Evolutionary conservation across 2,113 vertebrate species (phyloP).

Genomic region (Alligator mississippiensis): DNA sequence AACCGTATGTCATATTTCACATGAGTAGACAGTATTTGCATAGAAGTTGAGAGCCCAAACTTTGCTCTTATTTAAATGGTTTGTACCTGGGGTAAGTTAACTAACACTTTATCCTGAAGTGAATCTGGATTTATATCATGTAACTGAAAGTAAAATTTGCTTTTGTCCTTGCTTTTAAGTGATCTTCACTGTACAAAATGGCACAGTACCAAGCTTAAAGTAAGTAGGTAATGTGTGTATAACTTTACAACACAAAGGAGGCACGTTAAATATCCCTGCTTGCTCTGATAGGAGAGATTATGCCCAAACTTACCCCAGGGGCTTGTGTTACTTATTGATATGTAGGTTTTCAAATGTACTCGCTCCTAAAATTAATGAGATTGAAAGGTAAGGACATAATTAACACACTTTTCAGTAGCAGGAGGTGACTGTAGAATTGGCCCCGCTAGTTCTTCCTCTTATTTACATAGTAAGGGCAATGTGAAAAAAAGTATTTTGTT

Average conservation of each 20-base stretch:
- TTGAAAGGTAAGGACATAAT: fast-evolving
- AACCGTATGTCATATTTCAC: background rate
- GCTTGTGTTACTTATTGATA: too few species aligned
- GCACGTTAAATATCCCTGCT: background rate
- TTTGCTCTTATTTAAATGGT: background rate
- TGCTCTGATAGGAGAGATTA: background rate
- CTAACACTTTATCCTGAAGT: background rate
- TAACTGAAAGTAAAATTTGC: background rate
- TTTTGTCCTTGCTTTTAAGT: background rate
- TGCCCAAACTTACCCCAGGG: background rate
- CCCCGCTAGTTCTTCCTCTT: fast-evolving
- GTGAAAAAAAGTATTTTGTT: background rate
- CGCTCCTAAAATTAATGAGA: background rate
- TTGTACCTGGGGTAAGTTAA: background rate
- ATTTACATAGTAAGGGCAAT: fast-evolving
- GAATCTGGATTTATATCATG: background rate
- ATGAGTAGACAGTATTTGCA: background rate
- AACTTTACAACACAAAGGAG: fast-evolving
- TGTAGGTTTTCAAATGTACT: background rate
- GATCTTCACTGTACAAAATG: background rate
- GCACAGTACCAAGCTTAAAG: background rate
- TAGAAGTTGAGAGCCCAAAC: background rate
- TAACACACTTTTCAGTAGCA: background rate
- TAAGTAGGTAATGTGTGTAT: background rate
- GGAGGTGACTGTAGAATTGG: fast-evolving